A percentile compares a stretch with the other conserved stretches of the same genome.
These are phyloP conservation scores for Drosophila bipectinata DNA, from an alignment of 1,140 invertebrate genomes.

Conservation along the genomic window DNA sequence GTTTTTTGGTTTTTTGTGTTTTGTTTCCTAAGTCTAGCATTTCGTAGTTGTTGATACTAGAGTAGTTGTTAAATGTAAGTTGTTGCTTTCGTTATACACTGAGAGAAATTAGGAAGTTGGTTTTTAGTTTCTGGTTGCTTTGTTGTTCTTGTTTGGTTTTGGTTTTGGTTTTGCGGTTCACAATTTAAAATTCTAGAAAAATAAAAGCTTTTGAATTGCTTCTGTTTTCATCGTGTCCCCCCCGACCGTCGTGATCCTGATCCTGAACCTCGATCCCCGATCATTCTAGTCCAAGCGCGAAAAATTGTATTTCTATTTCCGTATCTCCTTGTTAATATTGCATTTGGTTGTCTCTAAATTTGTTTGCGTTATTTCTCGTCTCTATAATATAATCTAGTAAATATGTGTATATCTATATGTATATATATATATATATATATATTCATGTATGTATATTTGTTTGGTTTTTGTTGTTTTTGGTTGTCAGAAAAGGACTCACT, in stretches of 20 bases:
- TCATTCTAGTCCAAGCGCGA: constrained; percentile 32
- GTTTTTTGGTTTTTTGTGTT: constrained; percentile 3
- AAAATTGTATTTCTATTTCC: constrained; percentile 51
- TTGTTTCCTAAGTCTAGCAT: constrained; percentile 13
- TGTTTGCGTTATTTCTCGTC: constrained; percentile 18
- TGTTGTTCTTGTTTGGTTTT: constrained; percentile 35
- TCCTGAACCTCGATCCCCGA: constrained; percentile 9
- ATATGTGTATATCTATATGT: constrained; percentile 26
- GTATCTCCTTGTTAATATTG: constrained; percentile 16
- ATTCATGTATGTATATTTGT: constrained; percentile 23
- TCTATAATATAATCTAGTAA: constrained; percentile 45
- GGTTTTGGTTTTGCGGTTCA: constrained; percentile 22
- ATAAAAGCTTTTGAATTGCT: constrained; percentile 80
- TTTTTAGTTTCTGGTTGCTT: constrained; percentile 40
- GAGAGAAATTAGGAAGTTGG: constrained; percentile 79
- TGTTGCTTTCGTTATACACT: constrained; percentile 53
- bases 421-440: constrained; percentile 9
- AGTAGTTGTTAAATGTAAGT: constrained; percentile 38
- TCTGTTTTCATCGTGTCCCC: constrained; percentile 54
- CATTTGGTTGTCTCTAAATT: constrained; percentile 34
- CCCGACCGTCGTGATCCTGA: constrained; percentile 22
- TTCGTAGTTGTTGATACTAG: constrained; percentile 10
- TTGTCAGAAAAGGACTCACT: constrained; percentile 58
- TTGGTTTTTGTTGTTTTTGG: constrained; percentile 18
- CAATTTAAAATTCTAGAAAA: constrained; percentile 75